A percentile compares a stretch with the other conserved stretches of the same genome.
Conservation (phyloP, 2,113 vertebrate genomes). For the Tragelaphus buxtoni region DNA sequence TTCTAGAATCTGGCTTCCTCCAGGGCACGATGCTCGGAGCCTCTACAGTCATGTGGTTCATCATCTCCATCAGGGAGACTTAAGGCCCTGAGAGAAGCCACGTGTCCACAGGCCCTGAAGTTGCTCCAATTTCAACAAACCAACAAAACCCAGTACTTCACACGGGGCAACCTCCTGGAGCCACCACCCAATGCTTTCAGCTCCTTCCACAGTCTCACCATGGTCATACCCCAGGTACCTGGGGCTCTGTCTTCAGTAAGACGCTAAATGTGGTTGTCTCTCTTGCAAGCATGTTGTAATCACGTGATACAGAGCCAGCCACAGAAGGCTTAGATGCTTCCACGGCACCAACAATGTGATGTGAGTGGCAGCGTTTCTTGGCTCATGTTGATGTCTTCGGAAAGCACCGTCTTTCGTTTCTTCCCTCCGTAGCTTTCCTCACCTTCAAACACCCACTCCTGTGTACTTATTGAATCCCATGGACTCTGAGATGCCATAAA, state of each 20-base stretch:
- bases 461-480: rapidly evolving
- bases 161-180: not conserved
- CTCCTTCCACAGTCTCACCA: not conserved
- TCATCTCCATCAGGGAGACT: no score
- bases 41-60: not conserved
- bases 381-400: not conserved
- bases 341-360: rapidly evolving
- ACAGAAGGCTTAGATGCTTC: not conserved
- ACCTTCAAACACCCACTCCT: not conserved
- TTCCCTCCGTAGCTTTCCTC: not conserved
- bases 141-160: not conserved
- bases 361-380: not conserved
- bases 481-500: not conserved
- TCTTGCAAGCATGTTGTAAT: not conserved
- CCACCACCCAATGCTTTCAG: not conserved
- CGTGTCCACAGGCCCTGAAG: not conserved
- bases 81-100: no score
- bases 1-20: not conserved
- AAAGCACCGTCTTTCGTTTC: not conserved
- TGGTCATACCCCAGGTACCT: not conserved
- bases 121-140: not conserved
- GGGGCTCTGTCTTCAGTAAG: not conserved
- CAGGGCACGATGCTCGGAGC: rapidly evolving
- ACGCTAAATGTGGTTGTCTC: not conserved
- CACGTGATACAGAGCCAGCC: not conserved